Percentiles rank a stretch among this genome's conserved stretches.
Conservation (phyloP, 2,797 vertebrate species). For the Gallinago nigripennis region DNA sequence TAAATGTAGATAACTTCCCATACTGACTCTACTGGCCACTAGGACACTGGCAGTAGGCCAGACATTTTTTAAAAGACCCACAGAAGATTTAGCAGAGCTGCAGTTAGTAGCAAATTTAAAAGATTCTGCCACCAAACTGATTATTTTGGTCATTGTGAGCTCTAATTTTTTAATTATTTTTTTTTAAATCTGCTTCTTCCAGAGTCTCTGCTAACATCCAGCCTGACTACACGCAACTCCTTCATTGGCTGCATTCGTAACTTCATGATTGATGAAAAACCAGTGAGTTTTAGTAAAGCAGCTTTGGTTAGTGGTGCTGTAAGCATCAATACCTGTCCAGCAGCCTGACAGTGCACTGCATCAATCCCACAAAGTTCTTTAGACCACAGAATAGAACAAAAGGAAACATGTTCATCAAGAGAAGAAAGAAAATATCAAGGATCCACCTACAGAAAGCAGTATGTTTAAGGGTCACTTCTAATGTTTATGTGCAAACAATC, state of each 20-base stretch:
- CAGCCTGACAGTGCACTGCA: constrained; percentile 69
- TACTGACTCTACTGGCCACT: not conserved
- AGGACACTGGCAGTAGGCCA: not conserved
- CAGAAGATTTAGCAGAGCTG: not conserved
- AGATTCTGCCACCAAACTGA: not conserved
- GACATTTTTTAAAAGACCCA: not conserved
- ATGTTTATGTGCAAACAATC: not conserved
- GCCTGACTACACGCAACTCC: constrained; percentile 77
- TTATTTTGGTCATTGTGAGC: not conserved
- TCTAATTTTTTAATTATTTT: not conserved
- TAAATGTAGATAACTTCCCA: not conserved
- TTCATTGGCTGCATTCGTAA: constrained; percentile 92
- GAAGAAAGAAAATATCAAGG: constrained; percentile 16
- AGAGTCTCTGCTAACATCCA: constrained; percentile 85
- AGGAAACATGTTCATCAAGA: not conserved
- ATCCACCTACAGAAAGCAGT: not conserved
- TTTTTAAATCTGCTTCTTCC: constrained; percentile 34
- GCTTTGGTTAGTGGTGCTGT: constrained; percentile 89
- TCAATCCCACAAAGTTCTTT: not conserved
- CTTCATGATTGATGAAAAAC: constrained; percentile 84
- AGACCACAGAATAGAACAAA: not conserved
- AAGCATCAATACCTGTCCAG: constrained; percentile 88
- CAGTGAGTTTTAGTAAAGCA: constrained; percentile 88
- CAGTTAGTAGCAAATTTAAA: not conserved
- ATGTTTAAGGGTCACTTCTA: constrained; percentile 35